A percentile compares a stretch with the other conserved stretches of the same genome.
Conservation (phyloP, 2,888 invertebrate genomes). For the Perdita meconis region DNA sequence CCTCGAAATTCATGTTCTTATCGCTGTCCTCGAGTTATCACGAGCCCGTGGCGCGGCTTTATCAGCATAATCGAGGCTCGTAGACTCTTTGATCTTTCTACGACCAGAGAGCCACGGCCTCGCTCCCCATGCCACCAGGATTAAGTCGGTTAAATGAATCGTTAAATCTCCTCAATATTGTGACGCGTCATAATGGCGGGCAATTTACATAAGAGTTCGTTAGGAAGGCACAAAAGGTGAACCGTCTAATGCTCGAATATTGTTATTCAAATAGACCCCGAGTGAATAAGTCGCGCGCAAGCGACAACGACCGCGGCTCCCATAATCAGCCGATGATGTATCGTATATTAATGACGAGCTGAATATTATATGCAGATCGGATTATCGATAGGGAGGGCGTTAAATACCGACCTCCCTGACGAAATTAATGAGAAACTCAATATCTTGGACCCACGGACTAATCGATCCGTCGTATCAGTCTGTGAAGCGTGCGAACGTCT, state of each 20-base stretch:
- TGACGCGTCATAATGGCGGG: constrained; percentile 70
- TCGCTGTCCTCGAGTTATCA: neutral
- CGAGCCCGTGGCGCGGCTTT: neutral
- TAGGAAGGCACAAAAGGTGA: constrained; percentile 68
- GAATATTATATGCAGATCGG: constrained; percentile 73
- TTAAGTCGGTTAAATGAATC: constrained; percentile 70
- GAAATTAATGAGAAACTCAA: constrained; percentile 68
- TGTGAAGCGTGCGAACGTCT: constrained; percentile 28
- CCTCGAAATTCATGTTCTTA: neutral
- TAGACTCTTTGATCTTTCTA: constrained; percentile 14
- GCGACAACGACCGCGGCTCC: constrained; percentile 38
- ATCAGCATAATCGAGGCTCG: neutral
- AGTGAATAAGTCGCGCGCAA: constrained; percentile 10
- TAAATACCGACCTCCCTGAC: constrained; percentile 60
- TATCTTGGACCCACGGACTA: constrained; percentile 25
- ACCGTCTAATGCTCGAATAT: constrained; percentile 74
- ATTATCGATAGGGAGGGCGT: constrained; percentile 69
- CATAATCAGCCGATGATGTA: constrained; percentile 73
- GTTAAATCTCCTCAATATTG: constrained; percentile 77
- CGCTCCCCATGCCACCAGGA: constrained; percentile 13
- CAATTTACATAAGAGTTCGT: constrained; percentile 75
- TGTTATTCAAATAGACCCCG: constrained; percentile 80
- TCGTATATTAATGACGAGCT: constrained; percentile 74
- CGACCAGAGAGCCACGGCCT: neutral
- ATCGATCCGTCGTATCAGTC: constrained; percentile 50